phyloP scores from a whole-genome alignment of 2,888 invertebrate genomes.

The Mythimna albipuncta region DNA sequence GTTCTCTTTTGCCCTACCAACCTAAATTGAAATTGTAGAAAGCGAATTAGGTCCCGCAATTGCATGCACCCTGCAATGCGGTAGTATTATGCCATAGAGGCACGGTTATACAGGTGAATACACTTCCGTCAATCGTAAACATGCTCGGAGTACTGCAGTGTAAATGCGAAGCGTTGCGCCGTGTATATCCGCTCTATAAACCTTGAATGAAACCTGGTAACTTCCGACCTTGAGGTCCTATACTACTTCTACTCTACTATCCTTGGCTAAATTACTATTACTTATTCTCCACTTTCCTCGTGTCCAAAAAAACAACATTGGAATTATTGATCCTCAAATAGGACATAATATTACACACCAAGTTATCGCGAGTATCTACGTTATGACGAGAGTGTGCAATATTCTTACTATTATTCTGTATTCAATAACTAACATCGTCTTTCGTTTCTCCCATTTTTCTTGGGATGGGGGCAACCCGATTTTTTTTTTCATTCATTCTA shows the following conservation, averaged over 20 bases:
- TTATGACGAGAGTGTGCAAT: background rate
- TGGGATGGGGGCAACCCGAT: too few relatives aligned
- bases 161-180: background rate
- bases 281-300: background rate
- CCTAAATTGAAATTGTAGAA: constrained; percentile 1
- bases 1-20: constrained; percentile 7
- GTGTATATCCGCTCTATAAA: background rate
- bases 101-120: constrained; percentile 4
- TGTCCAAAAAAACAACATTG: background rate
- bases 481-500: too few relatives aligned
- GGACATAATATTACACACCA: too few relatives aligned
- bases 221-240: background rate
- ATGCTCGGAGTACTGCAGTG: background rate
- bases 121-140: background rate
- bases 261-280: background rate
- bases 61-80: constrained; percentile 32
- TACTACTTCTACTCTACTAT: too few relatives aligned
- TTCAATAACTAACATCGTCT: too few relatives aligned
- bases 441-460: too few relatives aligned
- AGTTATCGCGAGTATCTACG: background rate
- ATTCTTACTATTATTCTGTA: too few relatives aligned
- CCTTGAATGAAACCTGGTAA: background rate
- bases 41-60: constrained; percentile 2
- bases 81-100: background rate
- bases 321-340: too few relatives aligned